phyloP scores from a whole-genome alignment of 2,888 invertebrate genomes.

The Clitarchus hookeri region DNA sequence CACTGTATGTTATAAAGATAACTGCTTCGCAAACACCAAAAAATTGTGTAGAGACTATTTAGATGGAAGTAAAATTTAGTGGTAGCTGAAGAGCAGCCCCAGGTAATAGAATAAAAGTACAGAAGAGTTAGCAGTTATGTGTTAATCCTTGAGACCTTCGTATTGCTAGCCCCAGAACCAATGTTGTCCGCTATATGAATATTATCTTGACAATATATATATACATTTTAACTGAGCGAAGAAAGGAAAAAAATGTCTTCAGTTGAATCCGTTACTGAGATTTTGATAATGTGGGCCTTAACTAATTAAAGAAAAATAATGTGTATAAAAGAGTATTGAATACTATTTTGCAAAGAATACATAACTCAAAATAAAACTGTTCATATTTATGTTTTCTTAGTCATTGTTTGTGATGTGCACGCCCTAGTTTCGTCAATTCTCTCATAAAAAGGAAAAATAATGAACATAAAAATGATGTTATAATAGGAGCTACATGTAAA shows the following conservation, averaged over 20 bases:
- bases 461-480: neutral
- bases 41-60: conserved; percentile 7
- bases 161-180: conserved; percentile 8
- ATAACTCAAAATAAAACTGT: conserved; percentile 34
- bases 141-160: neutral
- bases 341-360: conserved; percentile 9
- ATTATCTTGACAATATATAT: conserved; percentile 14
- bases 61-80: neutral
- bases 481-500: neutral
- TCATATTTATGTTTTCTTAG: conserved; percentile 39
- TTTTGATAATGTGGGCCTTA: conserved; percentile 58
- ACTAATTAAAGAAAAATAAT: conserved; percentile 34
- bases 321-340: conserved; percentile 27
- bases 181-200: conserved; percentile 9
- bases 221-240: conserved; percentile 3
- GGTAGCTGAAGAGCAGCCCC: neutral
- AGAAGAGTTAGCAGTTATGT: neutral
- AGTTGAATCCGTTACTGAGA: conserved; percentile 58
- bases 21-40: conserved; percentile 6
- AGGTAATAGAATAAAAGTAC: neutral
- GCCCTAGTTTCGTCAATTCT: conserved; percentile 37
- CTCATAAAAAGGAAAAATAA: conserved; percentile 26
- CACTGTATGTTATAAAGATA: conserved; percentile 7
- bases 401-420: conserved; percentile 40
- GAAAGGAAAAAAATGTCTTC: neutral